Conservation (phyloP, 2,888 invertebrate species). For the Phyto melanocephala region DNA sequence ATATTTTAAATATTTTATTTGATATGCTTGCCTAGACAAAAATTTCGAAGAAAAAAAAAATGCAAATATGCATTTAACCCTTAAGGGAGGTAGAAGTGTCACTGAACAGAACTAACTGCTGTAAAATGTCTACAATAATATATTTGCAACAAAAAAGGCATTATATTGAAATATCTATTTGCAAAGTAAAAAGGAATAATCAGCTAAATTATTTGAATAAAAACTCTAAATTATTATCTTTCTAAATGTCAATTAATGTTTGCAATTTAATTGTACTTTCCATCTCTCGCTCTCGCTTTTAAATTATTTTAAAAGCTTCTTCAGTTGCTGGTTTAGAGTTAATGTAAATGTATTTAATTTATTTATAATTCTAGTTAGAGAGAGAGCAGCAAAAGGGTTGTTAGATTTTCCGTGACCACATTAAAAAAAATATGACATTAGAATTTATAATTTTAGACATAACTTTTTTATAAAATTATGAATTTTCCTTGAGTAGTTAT, state of each 20-base stretch:
- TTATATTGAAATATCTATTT: background rate
- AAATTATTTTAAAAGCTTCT: slow-evolving; percentile 28
- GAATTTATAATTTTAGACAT: slow-evolving; percentile 61
- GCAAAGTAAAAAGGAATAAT: background rate
- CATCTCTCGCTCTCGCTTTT: background rate
- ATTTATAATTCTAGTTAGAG: background rate
- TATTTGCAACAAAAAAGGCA: background rate
- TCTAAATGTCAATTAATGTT: slow-evolving; percentile 63
- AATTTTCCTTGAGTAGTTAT: slow-evolving; percentile 65
- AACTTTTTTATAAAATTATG: slow-evolving; percentile 68
- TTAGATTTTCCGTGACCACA: background rate
- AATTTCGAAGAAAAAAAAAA: slow-evolving; percentile 16
- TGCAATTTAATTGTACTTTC: slow-evolving; percentile 33
- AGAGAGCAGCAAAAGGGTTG: background rate
- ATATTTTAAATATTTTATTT: slow-evolving; percentile 61
- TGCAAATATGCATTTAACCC: slow-evolving; percentile 38
- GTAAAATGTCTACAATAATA: background rate
- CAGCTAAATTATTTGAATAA: background rate
- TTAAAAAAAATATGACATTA: slow-evolving; percentile 37
- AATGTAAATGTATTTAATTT: slow-evolving; percentile 10
- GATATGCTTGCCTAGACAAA: slow-evolving; percentile 51
- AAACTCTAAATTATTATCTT: slow-evolving; percentile 55
- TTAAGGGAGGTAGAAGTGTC: background rate
- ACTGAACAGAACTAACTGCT: no score
- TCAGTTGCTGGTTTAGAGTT: background rate